Conservation (phyloP, 2,888 invertebrate species). For the Seladonia tumulorum region DNA sequence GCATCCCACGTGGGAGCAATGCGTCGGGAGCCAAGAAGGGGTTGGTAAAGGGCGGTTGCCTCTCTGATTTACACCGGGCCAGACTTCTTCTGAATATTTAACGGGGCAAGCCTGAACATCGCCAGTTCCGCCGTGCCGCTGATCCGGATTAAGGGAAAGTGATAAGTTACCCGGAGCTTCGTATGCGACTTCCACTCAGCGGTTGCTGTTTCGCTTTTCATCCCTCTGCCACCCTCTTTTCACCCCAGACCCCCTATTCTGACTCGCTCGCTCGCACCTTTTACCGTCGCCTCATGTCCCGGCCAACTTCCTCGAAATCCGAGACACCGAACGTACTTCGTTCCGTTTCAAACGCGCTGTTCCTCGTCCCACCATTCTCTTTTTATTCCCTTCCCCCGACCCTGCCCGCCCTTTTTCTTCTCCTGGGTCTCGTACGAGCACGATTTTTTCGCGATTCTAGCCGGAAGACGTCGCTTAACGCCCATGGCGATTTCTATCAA, state of each 20-base stretch:
- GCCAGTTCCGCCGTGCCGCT: slow-evolving; percentile 71
- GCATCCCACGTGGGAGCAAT: slow-evolving; percentile 70
- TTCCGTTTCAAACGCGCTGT: slow-evolving; percentile 19
- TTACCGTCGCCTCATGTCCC: slow-evolving; percentile 17
- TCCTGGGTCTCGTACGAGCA: not conserved
- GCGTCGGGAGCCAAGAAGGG: slow-evolving; percentile 65
- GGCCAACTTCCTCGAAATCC: slow-evolving; percentile 42
- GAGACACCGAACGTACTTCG: slow-evolving; percentile 35
- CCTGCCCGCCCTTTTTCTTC: not conserved
- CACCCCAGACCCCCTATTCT: not conserved
- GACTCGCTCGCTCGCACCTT: slow-evolving; percentile 16
- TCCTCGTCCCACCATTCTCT: not conserved
- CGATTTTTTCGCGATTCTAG: not conserved
- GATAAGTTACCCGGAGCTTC: slow-evolving; percentile 75
- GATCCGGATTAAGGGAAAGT: slow-evolving; percentile 80
- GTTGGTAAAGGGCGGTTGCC: slow-evolving; percentile 66
- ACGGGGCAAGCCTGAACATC: slow-evolving; percentile 74
- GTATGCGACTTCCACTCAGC: slow-evolving; percentile 72
- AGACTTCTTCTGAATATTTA: slow-evolving; percentile 79
- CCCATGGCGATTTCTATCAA: not conserved
- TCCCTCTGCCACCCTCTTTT: slow-evolving; percentile 32
- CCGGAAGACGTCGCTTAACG: slow-evolving; percentile 9
- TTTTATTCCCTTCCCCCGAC: not conserved
- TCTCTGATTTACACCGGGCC: slow-evolving; percentile 75
- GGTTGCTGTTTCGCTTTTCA: slow-evolving; percentile 68